Percentiles rank a stretch among this genome's conserved stretches.
Evolutionary conservation across 1,140 invertebrate genomes (phyloP).

Genomic region (Chrysomallon squamiferum): DNA sequence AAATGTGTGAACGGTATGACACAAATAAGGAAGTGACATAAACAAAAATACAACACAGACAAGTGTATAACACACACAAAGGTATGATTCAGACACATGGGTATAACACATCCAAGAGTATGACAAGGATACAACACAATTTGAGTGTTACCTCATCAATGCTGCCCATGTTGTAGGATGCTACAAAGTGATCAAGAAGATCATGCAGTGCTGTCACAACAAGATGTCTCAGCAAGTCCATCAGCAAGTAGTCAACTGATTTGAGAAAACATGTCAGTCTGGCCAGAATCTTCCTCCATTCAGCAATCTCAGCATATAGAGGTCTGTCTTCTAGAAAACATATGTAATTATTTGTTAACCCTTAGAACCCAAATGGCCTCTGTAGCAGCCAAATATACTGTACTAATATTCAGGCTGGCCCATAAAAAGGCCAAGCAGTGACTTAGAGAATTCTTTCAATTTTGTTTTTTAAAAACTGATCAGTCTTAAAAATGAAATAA

Average conservation of each 20-base stretch:
- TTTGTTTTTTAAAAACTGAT: no score
- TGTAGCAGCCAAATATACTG: neutral
- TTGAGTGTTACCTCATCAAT: slow-evolving; percentile 40
- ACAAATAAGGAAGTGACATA: no score
- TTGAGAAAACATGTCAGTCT: slow-evolving; percentile 56
- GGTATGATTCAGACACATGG: no score
- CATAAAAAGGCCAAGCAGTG: no score
- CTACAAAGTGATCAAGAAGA: slow-evolving; percentile 52
- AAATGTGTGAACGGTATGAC: no score
- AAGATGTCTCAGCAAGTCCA: slow-evolving; percentile 57
- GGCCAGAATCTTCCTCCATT: slow-evolving; percentile 60
- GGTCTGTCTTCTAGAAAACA: slow-evolving; percentile 43
- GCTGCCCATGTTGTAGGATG: slow-evolving; percentile 48
- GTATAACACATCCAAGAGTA: no score
- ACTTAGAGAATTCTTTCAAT: no score
- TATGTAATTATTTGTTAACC: neutral
- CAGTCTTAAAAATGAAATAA: no score
- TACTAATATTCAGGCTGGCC: no score
- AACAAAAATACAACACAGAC: no score
- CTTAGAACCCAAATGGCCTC: neutral
- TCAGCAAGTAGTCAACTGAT: slow-evolving; percentile 54
- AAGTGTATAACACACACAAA: no score
- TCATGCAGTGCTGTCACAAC: slow-evolving; percentile 52
- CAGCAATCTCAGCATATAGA: slow-evolving; percentile 59
- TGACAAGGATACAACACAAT: no score